Base-by-base conservation (phyloP, 2,113 vertebrate species). In the Oncorhynchus keta region DNA sequence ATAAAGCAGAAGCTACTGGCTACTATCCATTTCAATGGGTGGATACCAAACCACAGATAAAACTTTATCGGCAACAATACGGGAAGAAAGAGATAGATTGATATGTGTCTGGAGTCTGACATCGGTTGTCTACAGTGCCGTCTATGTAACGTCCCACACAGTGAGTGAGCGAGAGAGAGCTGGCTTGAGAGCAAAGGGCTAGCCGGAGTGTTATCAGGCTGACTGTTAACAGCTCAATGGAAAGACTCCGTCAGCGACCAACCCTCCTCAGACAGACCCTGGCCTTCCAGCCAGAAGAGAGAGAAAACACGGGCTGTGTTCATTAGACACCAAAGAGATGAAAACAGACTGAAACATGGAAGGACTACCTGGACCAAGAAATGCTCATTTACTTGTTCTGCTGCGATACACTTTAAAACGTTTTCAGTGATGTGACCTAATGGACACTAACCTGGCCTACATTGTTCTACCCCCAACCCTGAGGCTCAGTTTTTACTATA, bases 181-280 rank as follows among this genome's bases (percentile, higher is more conserved):
- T 83, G 84, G 88, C 83, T 68, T 22, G 57, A 77, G 72, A 82
- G 74, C 77, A 75, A 39, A 67, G 62, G 75, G 75, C 80, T 76
- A 45, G 72, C 82, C 80, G 57, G 80, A n/a, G 76, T 35, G 26
- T 82, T 88, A 90, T 89, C 81, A 74, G 69, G 66, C 68, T 49
- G 26, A 66, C 78, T 85, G 84, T 80, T 90, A 86, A 86, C 80
- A 86, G 79, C 70, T 89, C 78, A 77, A 78, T 89, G 89, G 87
- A 91, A 89, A 89, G 72, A 84, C 69, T 79, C 77, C 74, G 85
- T 87, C 85, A 79, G 75, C 57, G 80, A 85, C 49, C 81, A 78
- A 86, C 49, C 81, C 86, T 81, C 71, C 70, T 74, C 72, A 48
- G 45, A 78, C 48, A 48, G 45, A 78, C 48, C 78, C 69, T 79